These are phyloP conservation scores for Rousettus madagascariensis DNA, from an alignment of 2,797 vertebrate genomes.

Conservation along the genomic window DNA sequence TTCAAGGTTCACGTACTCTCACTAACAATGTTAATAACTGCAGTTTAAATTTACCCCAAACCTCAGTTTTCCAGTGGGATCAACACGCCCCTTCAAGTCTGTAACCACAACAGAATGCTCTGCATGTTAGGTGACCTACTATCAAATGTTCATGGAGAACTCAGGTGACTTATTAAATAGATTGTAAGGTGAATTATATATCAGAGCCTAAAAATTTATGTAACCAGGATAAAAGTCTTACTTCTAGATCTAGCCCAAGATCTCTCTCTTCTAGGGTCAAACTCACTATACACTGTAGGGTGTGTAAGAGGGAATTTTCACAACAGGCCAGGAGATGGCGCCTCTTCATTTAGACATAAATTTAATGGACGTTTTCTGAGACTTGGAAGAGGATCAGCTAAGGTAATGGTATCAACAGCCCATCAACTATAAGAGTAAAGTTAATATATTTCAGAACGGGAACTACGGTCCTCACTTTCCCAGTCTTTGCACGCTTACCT, in stretches of 20 bases:
- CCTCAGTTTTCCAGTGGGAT: background rate
- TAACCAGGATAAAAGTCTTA: background rate
- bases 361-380: slow-evolving; percentile 13
- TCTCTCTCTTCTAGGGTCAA: background rate
- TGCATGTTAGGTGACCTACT: background rate
- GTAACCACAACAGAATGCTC: background rate
- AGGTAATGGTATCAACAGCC: background rate
- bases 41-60: background rate
- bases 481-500: background rate
- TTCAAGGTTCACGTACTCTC: background rate
- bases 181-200: background rate
- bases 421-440: background rate
- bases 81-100: background rate
- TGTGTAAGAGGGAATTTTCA: background rate
- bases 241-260: slow-evolving; percentile 38
- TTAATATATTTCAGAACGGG: background rate
- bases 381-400: background rate
- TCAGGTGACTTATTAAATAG: background rate
- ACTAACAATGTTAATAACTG: background rate
- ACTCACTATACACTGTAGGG: background rate
- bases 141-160: background rate
- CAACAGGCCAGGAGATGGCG: slow-evolving; percentile 17
- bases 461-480: background rate
- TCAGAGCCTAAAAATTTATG: slow-evolving; percentile 1
- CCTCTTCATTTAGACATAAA: background rate